Conservation (phyloP, 2,113 vertebrate genomes). For the Nesoenas mayeri region DNA sequence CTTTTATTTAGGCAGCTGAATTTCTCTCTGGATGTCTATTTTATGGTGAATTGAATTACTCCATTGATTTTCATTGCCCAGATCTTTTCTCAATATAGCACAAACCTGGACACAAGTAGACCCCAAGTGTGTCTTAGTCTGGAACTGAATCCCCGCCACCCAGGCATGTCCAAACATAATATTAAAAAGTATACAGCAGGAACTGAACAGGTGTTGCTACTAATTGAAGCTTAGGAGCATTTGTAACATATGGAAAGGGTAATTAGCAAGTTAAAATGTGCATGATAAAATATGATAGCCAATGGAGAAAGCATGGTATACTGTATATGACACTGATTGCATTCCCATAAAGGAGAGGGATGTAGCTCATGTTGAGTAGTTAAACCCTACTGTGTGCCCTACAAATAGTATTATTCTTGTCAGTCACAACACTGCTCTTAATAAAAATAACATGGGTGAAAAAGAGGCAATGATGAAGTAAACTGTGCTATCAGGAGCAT, state of each 20-base stretch:
- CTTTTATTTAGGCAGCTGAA: neutral
- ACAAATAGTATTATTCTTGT: neutral
- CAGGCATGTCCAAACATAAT: neutral
- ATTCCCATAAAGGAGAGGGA: neutral
- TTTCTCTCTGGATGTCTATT: neutral
- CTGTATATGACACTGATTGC: neutral
- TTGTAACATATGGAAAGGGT: neutral
- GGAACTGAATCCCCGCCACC: neutral
- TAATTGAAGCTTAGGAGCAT: neutral
- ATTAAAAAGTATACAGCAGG: neutral
- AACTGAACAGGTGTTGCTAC: neutral
- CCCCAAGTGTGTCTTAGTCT: neutral
- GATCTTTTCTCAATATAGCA: neutral
- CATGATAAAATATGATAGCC: neutral
- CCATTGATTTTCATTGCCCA: neutral
- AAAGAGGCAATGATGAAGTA: neutral
- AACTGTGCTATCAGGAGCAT: neutral
- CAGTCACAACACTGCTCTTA: neutral
- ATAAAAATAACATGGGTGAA: neutral
- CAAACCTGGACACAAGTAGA: neutral
- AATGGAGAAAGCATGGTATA: neutral
- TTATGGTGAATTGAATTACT: neutral
- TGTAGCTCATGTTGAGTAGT: fast-evolving
- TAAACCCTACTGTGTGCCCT: neutral
- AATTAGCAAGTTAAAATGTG: neutral